Base-by-base conservation (phyloP, 2,113 vertebrate genomes). In the Cryptoleucopteryx plumbea region DNA sequence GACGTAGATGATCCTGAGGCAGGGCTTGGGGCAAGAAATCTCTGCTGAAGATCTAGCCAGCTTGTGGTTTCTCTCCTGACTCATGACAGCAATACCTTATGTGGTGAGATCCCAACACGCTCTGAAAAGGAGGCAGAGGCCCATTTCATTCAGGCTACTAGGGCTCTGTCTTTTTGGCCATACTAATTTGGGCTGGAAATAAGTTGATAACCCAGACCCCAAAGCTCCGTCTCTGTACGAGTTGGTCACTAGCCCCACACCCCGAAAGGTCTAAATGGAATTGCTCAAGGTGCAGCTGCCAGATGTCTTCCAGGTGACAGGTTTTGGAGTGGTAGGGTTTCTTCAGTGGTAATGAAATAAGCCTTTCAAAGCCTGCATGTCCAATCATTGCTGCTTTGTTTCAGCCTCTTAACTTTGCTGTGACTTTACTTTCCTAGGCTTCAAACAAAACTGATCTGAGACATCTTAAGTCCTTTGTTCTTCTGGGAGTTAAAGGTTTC, bases 321-420 rank as follows among this genome's bases (percentile, higher is more conserved):
- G 21, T 72, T 86, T 86, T 68, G 80, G 77, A 66, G 48, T 58
- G 15, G 15, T 42, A 19, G 52, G 61, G 43, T 85, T 75, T 88
- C 56, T 78, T 42, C 62, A 66, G 45, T 34, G 68, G 23, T 77
- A 79, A 92, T 36, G 65, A 94, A 89, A 72, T 52, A 56, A 74
- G 34, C 59, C 81, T 93, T 94, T 93, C 95, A 92, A 92, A 95
- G 81, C 53, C 74, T 87, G 16, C 22, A 73, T 85, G 91, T 82
- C 96, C 95, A 95, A 85, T 73, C 91, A 89, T 31, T 85, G 66
- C 73, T 87, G 93, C 93, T 95, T 96, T 94, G 91, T 96, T 95
- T 97, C 97, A 95, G 95, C 91, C 96, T 97, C 94, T 94, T 93
- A 95, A 94, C 97, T 96, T 95, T 87, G 66, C 93, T 94, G 71